Base-by-base conservation (phyloP, 1,140 invertebrate genomes). In the Drosophila orena region DNA sequence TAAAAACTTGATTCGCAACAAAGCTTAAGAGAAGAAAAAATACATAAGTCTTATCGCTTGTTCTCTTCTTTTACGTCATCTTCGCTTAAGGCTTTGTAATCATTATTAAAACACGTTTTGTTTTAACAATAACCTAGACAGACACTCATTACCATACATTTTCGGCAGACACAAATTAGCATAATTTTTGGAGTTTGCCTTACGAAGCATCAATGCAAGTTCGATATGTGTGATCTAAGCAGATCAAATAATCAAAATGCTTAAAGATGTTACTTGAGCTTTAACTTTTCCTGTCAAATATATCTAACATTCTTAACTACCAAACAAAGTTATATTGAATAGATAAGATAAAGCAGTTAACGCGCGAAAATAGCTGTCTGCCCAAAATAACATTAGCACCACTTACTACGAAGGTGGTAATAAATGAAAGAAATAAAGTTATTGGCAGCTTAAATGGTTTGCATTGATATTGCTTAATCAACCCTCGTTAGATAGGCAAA, bases 101-200 rank as follows among this genome's bases (percentile, higher is more conserved):
- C 22, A 43, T 17, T 10, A 10, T 30, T 10, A 56, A 24, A 73
- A 61, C 70, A n/a, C 49, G 69, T 64, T 72, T 66, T 50, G n/a
- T n/a, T 61, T 49, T 24, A 50, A 35, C 34, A 34, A 34, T 17
- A 64, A 52, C 17, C 24, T 11, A 64, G 40, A 12, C 52, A 73
- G 50, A 72, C 57, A 37, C 7, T n/a, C 14, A 64, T 50, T 52
- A 38, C 20, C 34, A 69, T 52, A 58, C 38, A 46, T 38, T 40
- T 40, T 42, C 3, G 17, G 8, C 57, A 62, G 44, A 66, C 64
- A 14, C 37, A 24, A 62, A 66, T 66, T 62, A 42, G 22, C 64
- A 66, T 66, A 43, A 62, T 50, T 35, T 24, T 49, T 11, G 3
- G 34, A 17, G 17, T 24, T 55, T 22, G 37, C 8, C 4, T 42